Base-by-base conservation (phyloP, 1,140 invertebrate species). In the Plectus sambesii region DNA sequence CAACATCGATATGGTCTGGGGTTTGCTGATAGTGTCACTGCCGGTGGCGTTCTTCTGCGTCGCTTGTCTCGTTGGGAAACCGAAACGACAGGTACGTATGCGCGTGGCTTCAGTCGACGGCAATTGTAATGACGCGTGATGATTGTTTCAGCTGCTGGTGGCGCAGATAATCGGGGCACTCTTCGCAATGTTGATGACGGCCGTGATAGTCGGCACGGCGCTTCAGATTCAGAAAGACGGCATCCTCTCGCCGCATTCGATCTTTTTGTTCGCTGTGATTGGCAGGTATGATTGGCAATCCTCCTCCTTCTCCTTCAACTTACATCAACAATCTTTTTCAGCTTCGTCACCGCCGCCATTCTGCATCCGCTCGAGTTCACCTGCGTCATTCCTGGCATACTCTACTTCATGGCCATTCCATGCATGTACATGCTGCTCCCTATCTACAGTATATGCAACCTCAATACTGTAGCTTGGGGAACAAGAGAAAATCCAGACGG, bases 401-500 rank as follows among this genome's bases (percentile, higher is more conserved):
- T 92, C 22, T 93, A 92, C 69, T 92, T 87, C 66, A 77, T 92
- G 9, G 85, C 85, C 5, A 83, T 92, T 39, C 87, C 87, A 1
- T 85, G 84, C 49, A 90, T 89, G 85, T 92, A 90, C 63, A 80
- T 90, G 77, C 72, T 92, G 49, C 76, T 92, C 9, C 84, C 87
- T 35, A 84, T 92, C 42, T 92, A 87, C 62, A 85, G 85, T 0
- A 72, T 90, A 0, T 87, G 85, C 61, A 92, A 92, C 63, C 75
- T 92, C 64, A 85, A 92, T 66, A 82, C 84, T 55, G 82, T 89
- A 1, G 81, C 79, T 0, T 92, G 87, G 87, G 87, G 87, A 12
- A 94, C 88, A 0, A 73, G 88, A 47, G 87, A 92, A 68, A 71
- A 73, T 41, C 62, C 63, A 12, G 40, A 36, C 24, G n/a, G n/a